These are phyloP conservation scores for Caenorhabditis panamensis DNA, from an alignment of 2,888 invertebrate genomes.

Conservation along the genomic window DNA sequence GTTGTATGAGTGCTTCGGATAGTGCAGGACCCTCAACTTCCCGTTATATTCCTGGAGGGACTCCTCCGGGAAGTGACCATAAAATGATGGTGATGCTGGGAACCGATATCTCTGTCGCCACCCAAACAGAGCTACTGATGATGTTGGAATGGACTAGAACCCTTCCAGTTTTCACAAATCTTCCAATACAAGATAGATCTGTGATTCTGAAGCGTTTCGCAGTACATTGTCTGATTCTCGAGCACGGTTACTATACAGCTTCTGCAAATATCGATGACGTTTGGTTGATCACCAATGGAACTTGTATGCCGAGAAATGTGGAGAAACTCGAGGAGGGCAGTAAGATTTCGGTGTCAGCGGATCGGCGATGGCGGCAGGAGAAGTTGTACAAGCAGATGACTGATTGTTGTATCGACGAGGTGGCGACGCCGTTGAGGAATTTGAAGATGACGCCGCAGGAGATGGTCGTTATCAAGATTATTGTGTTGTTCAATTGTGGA, in stretches of 20 bases:
- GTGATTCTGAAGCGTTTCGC: slow-evolving; percentile 78
- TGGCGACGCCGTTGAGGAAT: slow-evolving; percentile 76
- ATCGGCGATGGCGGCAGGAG: slow-evolving; percentile 79
- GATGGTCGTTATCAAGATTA: slow-evolving; percentile 76
- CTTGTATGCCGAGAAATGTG: slow-evolving; percentile 78
- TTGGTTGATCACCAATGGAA: slow-evolving; percentile 79
- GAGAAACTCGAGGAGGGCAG: slow-evolving; percentile 71
- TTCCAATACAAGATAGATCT: slow-evolving; percentile 93
- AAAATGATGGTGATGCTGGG: slow-evolving; percentile 72
- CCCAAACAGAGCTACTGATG: slow-evolving; percentile 87
- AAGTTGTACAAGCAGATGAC: slow-evolving; percentile 80
- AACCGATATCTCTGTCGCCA: slow-evolving; percentile 71
- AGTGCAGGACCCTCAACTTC: slow-evolving; percentile 34
- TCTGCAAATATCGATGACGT: slow-evolving; percentile 72
- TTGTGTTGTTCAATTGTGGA: slow-evolving; percentile 77
- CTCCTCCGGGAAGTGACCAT: slow-evolving; percentile 36
- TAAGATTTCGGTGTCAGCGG: slow-evolving; percentile 73
- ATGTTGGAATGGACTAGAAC: slow-evolving; percentile 97
- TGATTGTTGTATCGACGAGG: slow-evolving; percentile 78
- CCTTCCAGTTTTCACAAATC: slow-evolving; percentile 94
- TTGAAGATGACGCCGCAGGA: slow-evolving; percentile 76
- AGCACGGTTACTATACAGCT: slow-evolving; percentile 80
- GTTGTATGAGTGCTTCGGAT: slow-evolving; percentile 42
- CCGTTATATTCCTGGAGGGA: slow-evolving; percentile 36
- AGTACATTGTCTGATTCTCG: slow-evolving; percentile 76